These are phyloP conservation scores for Chelmon rostratus DNA, from an alignment of 2,797 vertebrate genomes.

Conservation along the genomic window DNA sequence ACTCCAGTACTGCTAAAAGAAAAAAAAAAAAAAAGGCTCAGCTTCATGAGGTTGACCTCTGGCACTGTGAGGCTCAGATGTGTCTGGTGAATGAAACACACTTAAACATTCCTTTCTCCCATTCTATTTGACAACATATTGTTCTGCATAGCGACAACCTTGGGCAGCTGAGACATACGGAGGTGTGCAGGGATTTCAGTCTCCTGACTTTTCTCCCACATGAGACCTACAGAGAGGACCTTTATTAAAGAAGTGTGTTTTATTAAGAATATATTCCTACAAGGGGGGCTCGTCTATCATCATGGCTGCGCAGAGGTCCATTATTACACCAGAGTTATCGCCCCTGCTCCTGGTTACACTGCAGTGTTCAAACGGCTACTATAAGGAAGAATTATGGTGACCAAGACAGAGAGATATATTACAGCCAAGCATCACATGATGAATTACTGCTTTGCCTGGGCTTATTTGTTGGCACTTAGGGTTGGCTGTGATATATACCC, in stretches of 20 bases:
- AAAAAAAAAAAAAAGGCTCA: not conserved
- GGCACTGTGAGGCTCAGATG: slow-evolving; percentile 9
- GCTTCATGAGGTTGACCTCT: slow-evolving; percentile 33
- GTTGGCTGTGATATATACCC: slow-evolving; percentile 77
- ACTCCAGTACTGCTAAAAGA: not conserved
- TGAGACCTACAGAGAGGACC: slow-evolving; percentile 47
- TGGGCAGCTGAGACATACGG: slow-evolving; percentile 21
- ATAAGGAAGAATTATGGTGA: slow-evolving; percentile 83
- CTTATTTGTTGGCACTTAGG: slow-evolving; percentile 80
- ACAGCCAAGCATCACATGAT: slow-evolving; percentile 76
- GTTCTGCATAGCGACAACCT: slow-evolving; percentile 42
- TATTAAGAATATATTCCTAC: slow-evolving; percentile 76
- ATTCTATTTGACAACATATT: slow-evolving; percentile 30
- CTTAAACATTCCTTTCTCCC: slow-evolving; percentile 7
- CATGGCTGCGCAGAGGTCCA: slow-evolving; percentile 71
- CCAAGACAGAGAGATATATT: slow-evolving; percentile 81
- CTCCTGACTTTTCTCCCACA: slow-evolving; percentile 38
- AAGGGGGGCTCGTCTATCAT: slow-evolving; percentile 77
- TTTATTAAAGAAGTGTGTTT: slow-evolving; percentile 72
- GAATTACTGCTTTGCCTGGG: slow-evolving; percentile 76
- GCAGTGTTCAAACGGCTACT: slow-evolving; percentile 80
- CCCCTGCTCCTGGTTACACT: slow-evolving; percentile 78
- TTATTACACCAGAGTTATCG: slow-evolving; percentile 85
- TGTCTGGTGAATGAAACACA: slow-evolving; percentile 33
- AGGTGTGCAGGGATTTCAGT: slow-evolving; percentile 27